phyloP scores from a whole-genome alignment of 2,797 vertebrate genomes.

The Gymnopithys bicolor region DNA sequence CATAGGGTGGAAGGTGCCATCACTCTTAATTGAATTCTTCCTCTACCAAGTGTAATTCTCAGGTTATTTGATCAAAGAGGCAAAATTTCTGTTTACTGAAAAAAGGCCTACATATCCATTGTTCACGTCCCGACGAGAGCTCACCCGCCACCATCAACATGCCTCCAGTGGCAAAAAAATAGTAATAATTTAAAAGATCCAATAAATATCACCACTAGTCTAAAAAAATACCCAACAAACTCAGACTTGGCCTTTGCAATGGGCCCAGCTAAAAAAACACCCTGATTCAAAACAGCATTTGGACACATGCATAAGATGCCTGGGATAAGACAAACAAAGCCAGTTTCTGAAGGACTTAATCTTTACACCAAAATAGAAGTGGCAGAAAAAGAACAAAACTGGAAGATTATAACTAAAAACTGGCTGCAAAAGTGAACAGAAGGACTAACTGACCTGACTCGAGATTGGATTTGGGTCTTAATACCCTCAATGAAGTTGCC shows the following conservation, averaged over 20 bases:
- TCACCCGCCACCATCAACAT: neutral
- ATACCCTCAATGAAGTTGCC: neutral
- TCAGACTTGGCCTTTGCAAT: neutral
- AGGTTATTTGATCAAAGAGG: neutral
- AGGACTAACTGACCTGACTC: constrained; percentile 42
- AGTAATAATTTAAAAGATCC: neutral
- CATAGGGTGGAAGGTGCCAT: neutral
- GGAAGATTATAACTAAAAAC: neutral
- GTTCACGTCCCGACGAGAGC: neutral
- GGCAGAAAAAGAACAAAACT: neutral
- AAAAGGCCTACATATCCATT: neutral
- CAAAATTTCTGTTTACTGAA: neutral
- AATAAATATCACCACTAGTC: neutral
- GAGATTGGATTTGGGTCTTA: constrained; percentile 23
- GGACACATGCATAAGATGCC: neutral
- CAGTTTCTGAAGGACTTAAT: neutral
- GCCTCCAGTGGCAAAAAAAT: neutral
- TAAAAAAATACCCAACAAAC: neutral
- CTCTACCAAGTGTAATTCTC: neutral
- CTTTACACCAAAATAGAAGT: neutral
- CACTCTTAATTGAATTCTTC: neutral
- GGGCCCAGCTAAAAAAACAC: neutral
- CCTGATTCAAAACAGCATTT: neutral
- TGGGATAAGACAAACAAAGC: constrained; percentile 1
- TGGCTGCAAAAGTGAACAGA: constrained; percentile 5